These are phyloP conservation scores for Saxicola maurus DNA, from an alignment of 2,797 vertebrate genomes.

Conservation along the genomic window DNA sequence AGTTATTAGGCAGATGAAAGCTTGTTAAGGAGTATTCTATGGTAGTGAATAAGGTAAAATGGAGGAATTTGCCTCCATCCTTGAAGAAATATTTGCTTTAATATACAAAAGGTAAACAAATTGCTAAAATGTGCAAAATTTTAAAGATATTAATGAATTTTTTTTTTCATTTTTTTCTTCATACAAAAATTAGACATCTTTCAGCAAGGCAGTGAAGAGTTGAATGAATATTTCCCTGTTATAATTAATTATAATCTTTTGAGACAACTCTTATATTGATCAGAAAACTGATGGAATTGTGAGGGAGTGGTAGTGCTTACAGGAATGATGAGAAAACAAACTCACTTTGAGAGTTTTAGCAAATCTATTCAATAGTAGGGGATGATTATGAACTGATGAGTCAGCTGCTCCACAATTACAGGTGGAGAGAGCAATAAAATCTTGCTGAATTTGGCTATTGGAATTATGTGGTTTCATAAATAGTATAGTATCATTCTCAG, in stretches of 20 bases:
- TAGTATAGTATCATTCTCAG: constrained; percentile 68
- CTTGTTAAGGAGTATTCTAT: not conserved
- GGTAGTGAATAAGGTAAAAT: not conserved
- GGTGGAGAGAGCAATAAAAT: constrained; percentile 73
- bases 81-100: constrained; percentile 34
- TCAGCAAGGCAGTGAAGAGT: constrained; percentile 9
- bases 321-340: constrained; percentile 48
- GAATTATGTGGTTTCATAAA: constrained; percentile 73
- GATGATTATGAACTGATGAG: constrained; percentile 51
- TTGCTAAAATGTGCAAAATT: constrained; percentile 32
- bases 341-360: constrained; percentile 27
- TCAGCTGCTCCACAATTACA: constrained; percentile 68
- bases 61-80: not conserved
- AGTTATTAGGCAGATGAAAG: not conserved
- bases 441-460: constrained; percentile 74
- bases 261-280: not conserved
- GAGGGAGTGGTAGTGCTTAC: not conserved
- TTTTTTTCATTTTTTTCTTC: constrained; percentile 29
- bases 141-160: constrained; percentile 33
- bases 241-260: constrained; percentile 58
- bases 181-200: constrained; percentile 3
- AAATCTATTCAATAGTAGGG: not conserved
- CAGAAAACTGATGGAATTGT: not conserved
- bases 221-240: constrained; percentile 22
- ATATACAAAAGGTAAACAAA: constrained; percentile 39